phyloP scores from a whole-genome alignment of 2,888 invertebrate genomes.

The Hypomecis punctinalis region DNA sequence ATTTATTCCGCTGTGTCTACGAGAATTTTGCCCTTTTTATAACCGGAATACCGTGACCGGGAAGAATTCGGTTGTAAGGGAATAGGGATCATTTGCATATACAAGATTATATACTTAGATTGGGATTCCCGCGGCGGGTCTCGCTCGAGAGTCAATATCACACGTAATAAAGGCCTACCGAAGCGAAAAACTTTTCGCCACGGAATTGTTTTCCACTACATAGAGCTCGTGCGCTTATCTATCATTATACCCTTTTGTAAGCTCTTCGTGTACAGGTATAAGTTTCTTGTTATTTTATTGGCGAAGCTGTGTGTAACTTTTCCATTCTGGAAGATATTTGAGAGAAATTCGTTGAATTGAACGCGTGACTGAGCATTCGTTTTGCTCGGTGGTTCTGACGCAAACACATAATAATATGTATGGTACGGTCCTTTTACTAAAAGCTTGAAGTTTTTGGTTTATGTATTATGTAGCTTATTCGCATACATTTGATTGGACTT shows the following conservation, averaged over 20 bases:
- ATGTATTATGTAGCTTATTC: too few species aligned
- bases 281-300: slow-evolving; percentile 46
- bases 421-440: too few species aligned
- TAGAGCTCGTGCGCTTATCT: slow-evolving; percentile 55
- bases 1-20: slow-evolving; percentile 71
- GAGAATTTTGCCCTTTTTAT: slow-evolving; percentile 68
- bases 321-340: slow-evolving; percentile 33
- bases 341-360: slow-evolving; percentile 16
- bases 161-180: slow-evolving; percentile 72
- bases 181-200: slow-evolving; percentile 66
- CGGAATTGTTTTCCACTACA: slow-evolving; percentile 71
- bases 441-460: too few species aligned
- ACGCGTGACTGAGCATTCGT: slow-evolving; percentile 20
- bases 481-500: too few species aligned
- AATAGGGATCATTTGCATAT: slow-evolving; percentile 75
- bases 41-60: slow-evolving; percentile 72
- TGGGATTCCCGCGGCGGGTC: slow-evolving; percentile 56
- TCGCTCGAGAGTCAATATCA: slow-evolving; percentile 72
- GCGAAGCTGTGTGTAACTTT: slow-evolving; percentile 42
- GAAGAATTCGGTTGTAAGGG: slow-evolving; percentile 72
- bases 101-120: slow-evolving; percentile 76
- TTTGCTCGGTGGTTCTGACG: slow-evolving; percentile 2
- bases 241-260: slow-evolving; percentile 54
- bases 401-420: background rate
- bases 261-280: slow-evolving; percentile 43